Percentiles rank a stretch among this genome's conserved stretches.
Evolutionary conservation across 2,113 vertebrate species (phyloP).

Genomic region (Leptosomus discolor): DNA sequence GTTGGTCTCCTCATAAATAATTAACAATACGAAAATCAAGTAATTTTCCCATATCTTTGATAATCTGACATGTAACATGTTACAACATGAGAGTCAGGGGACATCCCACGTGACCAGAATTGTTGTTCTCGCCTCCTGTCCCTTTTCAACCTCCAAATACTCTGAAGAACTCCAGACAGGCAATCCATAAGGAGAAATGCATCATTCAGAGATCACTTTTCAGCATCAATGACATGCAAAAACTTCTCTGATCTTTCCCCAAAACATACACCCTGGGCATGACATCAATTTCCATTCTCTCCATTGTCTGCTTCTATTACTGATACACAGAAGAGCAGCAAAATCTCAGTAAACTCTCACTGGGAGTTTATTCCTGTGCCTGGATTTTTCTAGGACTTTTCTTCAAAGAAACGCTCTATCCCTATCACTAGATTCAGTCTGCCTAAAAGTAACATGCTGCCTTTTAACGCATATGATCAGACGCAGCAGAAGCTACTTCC

Average conservation of each 20-base stretch:
- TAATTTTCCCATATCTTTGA: neutral
- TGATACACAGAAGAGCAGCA: neutral
- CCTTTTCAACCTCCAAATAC: neutral
- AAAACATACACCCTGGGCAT: neutral
- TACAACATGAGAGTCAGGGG: neutral
- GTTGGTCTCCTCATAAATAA: neutral
- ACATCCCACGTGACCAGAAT: neutral
- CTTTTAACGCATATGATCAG: neutral
- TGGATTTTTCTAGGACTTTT: constrained; percentile 5
- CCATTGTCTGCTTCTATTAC: neutral
- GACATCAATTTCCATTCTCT: neutral
- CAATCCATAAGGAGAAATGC: neutral
- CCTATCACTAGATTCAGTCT: neutral
- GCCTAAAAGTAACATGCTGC: neutral
- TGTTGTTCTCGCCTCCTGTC: neutral
- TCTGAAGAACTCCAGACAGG: neutral
- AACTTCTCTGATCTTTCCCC: neutral
- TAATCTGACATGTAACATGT: neutral
- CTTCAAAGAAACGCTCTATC: neutral
- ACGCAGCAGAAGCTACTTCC: neutral
- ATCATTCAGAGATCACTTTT: neutral
- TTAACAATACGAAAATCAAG: neutral
- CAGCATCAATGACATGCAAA: neutral
- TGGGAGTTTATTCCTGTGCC: neutral
- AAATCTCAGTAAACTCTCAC: neutral